Base-by-base conservation (phyloP, 1,140 invertebrate species). In the Teleopsis dalmanni region DNA sequence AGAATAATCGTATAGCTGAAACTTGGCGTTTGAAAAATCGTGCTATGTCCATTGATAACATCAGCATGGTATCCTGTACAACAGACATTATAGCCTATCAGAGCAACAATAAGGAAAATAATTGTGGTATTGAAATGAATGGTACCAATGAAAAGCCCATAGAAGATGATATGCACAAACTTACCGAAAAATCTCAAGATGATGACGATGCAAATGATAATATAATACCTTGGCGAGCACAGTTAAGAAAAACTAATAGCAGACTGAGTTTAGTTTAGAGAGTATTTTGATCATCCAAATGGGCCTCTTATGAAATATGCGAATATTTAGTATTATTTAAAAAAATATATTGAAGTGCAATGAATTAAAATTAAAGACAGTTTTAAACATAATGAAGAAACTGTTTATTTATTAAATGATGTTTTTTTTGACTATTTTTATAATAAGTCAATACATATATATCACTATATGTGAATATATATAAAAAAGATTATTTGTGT, bases 191-290 rank as follows among this genome's bases (percentile, higher is more conserved):
- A n/a, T n/a, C n/a, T n/a, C n/a, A n/a, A n/a, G n/a, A n/a, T n/a
- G n/a, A n/a, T n/a, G n/a, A n/a, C n/a, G n/a, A n/a, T n/a, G n/a
- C 8, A 52, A 61, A 22, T 43, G 26, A 25, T 47, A 76, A 84
- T 63, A 88, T 90, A 38, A 89, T 90, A 31, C 88, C 88, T 0
- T 92, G 88, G 88, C 78, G 87, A 60, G 86, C 88, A 14, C 87
- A 91, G 62, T 74, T 92, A 31, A 78, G 87, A 57, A 92, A 92
- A 73, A 92, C 88, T 3, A 90, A 90, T 66, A 90, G 87, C 72
- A 60, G 68, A 35, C 58, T 71, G 21, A 71, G 65, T 56, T 54
- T 70, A 47, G 63, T 56, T 43, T 55, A 43, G 49, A 41, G 11
- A 31, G 8, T n/a, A n/a, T n/a, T n/a, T n/a, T n/a, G n/a, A n/a